Evolutionary conservation across 2,113 vertebrate species (phyloP), one percentile per base, ranked within the genome.

Genomic region (Cinclus cinclus): DNA sequence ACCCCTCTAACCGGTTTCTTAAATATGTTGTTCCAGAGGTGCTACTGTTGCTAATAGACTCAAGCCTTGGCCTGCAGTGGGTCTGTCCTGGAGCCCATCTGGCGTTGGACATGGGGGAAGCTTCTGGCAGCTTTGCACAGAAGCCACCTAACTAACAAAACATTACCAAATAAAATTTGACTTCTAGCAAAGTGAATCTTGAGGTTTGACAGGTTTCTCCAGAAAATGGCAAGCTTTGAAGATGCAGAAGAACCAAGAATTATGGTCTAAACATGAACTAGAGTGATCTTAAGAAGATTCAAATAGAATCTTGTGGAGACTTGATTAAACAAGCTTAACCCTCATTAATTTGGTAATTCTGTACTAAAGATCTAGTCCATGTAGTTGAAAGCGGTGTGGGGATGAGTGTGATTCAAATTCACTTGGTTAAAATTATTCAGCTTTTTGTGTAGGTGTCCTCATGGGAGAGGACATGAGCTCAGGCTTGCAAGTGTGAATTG

Each of bases 221-320:
- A 86, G 86, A 74, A 93, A 93, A 63, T n/a, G 21, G 16, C 44
- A 82, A 71, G 70, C 67, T 94, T 96, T 95, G 87, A 93, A 87
- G 85, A 52, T 85, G 20, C 17, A 69, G 69, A 71, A 9, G 39
- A 94, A 89, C 28, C 10, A 46, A 44, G 33, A 65, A 82, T 17
- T 56, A 44, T 4, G 5, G 53, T 82, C 84, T 90, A 49, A 85
- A 60, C 25, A 52, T 62, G 41, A 85, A 41, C 27, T 60, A 41
- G 39, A 37, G 41, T 90, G n/a, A 82, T 79, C 28, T 44, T 58
- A 64, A 84, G n/a, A 58, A 78, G 53, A 85, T 91, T 91, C 35
- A 87, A 37, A 59, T 59, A 56, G 39, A 47, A 25, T 80, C 35
- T 83, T 92, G 79, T 74, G 33, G 44, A 88, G 60, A 81, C 76